Conservation (phyloP, 2,113 vertebrate species). For the Arizona elegans region DNA sequence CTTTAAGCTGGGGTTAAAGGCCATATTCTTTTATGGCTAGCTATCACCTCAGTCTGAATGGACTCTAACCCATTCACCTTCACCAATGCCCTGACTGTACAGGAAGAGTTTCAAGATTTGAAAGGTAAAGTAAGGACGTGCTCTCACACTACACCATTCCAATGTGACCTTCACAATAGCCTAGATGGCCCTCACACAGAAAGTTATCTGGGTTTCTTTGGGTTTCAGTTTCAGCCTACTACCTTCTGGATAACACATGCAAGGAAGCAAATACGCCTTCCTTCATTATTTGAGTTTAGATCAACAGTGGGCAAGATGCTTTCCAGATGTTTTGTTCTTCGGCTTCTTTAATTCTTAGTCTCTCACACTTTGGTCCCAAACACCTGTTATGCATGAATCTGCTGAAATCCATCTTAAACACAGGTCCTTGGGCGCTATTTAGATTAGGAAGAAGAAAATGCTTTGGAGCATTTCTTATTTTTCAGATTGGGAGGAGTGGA, state of each 20-base stretch:
- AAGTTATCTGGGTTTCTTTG: not conserved
- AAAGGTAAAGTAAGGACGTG: not conserved
- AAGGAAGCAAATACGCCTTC: not conserved
- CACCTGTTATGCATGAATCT: not conserved
- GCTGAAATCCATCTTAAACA: not conserved
- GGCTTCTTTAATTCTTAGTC: not conserved
- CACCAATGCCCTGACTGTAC: not conserved
- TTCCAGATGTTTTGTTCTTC: not conserved
- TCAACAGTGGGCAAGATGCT: not conserved
- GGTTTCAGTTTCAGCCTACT: not conserved
- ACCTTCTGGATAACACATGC: not conserved
- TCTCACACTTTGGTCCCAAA: not conserved
- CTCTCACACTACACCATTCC: not conserved
- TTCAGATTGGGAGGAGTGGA: not conserved
- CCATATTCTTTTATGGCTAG: not conserved
- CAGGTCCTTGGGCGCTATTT: not conserved
- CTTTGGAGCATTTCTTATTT: not conserved
- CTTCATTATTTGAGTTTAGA: not conserved
- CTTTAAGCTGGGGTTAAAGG: not conserved
- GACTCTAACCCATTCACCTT: not conserved
- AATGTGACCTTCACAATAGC: not conserved
- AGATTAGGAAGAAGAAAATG: not conserved
- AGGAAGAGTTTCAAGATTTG: not conserved
- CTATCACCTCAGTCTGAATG: not conserved
- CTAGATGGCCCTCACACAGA: not conserved